Conservation (phyloP, 2,888 invertebrate genomes). For the Malthinus seriepunctatus region DNA sequence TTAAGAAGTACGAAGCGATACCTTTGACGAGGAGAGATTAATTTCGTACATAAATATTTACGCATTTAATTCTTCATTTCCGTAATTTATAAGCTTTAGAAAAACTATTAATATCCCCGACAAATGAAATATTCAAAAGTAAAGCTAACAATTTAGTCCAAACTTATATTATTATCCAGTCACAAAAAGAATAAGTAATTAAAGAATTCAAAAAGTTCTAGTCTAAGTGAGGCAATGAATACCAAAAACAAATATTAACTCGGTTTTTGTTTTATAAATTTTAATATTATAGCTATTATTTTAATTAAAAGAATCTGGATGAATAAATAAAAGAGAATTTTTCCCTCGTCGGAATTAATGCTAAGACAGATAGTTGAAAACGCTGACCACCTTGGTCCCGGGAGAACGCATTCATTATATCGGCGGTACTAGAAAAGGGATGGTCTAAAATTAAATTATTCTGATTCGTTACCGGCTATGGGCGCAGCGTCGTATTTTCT, state of each 20-base stretch:
- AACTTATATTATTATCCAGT: no score
- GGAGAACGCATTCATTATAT: conserved; percentile 27
- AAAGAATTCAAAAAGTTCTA: no score
- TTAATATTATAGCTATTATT: conserved; percentile 20
- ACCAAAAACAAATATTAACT: conserved; percentile 3
- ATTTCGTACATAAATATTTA: no score
- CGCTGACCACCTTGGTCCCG: conserved; percentile 31
- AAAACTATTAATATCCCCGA: no score
- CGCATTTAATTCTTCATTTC: no score
- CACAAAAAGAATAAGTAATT: no score
- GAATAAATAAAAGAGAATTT: neutral
- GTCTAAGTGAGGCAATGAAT: neutral
- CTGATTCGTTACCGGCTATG: conserved; percentile 30
- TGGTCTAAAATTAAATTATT: conserved; percentile 31
- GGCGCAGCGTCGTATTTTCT: conserved; percentile 21
- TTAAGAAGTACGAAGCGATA: no score
- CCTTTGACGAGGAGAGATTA: no score
- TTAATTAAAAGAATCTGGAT: conserved; percentile 23
- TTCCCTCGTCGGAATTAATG: conserved; percentile 24
- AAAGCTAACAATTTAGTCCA: no score
- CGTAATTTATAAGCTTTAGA: no score
- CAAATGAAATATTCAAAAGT: no score
- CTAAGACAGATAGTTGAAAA: conserved; percentile 21
- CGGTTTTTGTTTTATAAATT: conserved; percentile 8
- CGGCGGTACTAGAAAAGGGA: conserved; percentile 27